Evolutionary conservation across 2,888 invertebrate genomes (phyloP).

Genomic region (Erebia palarica): DNA sequence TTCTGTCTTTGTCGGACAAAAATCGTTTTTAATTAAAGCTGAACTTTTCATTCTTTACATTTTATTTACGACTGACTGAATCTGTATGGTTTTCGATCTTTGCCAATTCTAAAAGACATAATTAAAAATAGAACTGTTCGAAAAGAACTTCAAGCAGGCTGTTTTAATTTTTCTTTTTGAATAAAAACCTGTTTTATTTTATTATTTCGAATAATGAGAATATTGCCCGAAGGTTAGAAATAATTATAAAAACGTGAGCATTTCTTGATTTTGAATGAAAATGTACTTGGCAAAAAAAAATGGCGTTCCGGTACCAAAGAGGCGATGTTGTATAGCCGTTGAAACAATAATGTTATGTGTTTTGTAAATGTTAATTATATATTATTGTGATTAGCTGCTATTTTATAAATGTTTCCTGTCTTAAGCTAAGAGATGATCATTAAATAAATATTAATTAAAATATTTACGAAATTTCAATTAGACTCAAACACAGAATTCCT

Average conservation of each 20-base stretch:
- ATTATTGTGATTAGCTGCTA: slow-evolving; percentile 76
- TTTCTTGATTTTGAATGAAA: not conserved
- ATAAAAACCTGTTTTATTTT: not conserved
- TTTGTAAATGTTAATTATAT: slow-evolving; percentile 72
- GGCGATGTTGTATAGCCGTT: slow-evolving; percentile 51
- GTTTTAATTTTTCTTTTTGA: slow-evolving; percentile 3
- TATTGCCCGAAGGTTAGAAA: slow-evolving; percentile 12
- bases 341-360: slow-evolving; percentile 55
- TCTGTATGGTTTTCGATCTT: not conserved
- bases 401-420: slow-evolving; percentile 80
- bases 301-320: slow-evolving; percentile 38
- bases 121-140: not conserved
- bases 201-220: not conserved
- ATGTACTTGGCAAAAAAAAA: not conserved
- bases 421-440: slow-evolving; percentile 73
- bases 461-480: slow-evolving; percentile 27
- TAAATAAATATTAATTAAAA: slow-evolving; percentile 71
- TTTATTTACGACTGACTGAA: not conserved
- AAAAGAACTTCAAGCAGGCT: not conserved
- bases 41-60: not conserved
- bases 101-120: not conserved
- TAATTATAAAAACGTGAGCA: slow-evolving; percentile 11
- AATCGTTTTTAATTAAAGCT: not conserved
- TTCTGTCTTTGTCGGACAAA: slow-evolving; percentile 12
- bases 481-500: not conserved